Evolutionary conservation across 2,113 vertebrate genomes (phyloP).

Genomic region (human): DNA sequence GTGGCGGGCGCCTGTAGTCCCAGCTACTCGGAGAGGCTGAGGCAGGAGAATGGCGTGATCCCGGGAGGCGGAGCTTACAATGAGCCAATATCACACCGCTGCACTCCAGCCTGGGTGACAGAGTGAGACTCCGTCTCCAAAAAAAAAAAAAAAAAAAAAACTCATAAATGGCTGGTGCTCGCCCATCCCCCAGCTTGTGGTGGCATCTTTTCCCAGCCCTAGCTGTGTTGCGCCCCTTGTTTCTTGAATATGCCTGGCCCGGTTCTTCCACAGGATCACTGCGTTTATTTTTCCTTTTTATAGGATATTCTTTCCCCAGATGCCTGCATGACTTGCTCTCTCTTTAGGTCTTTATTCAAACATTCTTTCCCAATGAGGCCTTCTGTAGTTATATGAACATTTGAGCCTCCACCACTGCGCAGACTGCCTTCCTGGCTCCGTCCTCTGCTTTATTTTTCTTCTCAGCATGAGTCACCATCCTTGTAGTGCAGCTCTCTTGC

Average conservation of each 20-base stretch:
- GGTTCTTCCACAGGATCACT: neutral
- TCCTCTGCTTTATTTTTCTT: neutral
- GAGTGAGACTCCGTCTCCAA: too few species aligned
- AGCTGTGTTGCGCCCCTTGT: neutral
- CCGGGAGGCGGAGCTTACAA: too few species aligned
- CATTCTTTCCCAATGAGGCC: neutral
- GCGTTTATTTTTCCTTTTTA: neutral
- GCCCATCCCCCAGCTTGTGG: neutral
- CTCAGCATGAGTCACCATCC: neutral
- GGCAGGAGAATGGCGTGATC: too few species aligned
- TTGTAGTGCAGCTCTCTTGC: neutral
- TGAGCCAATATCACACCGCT: too few species aligned
- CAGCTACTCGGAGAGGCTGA: too few species aligned
- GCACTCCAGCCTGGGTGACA: too few species aligned
- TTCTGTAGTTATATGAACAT: neutral
- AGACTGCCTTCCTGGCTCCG: neutral
- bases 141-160: too few species aligned
- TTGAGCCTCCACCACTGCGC: neutral
- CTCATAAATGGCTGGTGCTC: neutral
- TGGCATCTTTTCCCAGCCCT: neutral
- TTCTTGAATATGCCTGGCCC: neutral
- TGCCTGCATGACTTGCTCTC: neutral
- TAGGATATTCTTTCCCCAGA: neutral
- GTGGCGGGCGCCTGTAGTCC: too few species aligned
- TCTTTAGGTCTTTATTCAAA: constrained; percentile 11